Conservation (phyloP, 2,888 invertebrate genomes). For the Pristionchus exspectatus region DNA sequence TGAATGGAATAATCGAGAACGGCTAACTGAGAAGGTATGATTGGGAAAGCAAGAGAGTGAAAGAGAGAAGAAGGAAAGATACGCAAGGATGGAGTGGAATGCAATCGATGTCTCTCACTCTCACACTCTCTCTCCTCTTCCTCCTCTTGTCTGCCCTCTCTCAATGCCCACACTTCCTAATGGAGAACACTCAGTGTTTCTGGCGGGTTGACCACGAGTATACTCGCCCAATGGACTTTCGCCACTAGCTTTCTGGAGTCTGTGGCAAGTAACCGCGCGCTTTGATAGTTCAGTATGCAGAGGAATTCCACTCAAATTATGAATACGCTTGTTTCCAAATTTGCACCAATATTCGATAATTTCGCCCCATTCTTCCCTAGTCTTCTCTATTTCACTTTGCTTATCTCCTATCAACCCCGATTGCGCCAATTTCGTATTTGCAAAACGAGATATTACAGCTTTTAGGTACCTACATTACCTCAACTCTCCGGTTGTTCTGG, state of each 20-base stretch:
- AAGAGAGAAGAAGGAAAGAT: constrained; percentile 21
- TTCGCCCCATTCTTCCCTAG: too few species aligned
- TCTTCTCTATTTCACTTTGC: too few species aligned
- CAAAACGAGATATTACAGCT: too few species aligned
- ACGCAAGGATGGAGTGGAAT: neutral
- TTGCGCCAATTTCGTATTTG: too few species aligned
- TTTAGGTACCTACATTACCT: too few species aligned
- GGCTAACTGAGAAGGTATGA: neutral
- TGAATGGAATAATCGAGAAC: neutral
- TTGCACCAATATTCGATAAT: too few species aligned
- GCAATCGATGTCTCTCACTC: constrained; percentile 18
- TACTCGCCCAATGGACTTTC: neutral
- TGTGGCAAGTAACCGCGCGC: neutral
- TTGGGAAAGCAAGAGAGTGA: neutral
- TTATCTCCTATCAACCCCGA: too few species aligned
- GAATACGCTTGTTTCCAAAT: neutral
- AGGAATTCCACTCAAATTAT: neutral
- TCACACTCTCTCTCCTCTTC: neutral
- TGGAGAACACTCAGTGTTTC: neutral
- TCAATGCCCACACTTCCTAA: neutral
- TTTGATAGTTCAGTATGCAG: neutral
- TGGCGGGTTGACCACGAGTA: neutral
- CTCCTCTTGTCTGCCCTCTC: neutral
- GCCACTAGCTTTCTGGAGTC: neutral
- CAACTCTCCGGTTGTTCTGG: too few species aligned